Evolutionary conservation across 2,113 vertebrate genomes (phyloP).

Genomic region (Elaphurus davidianus): DNA sequence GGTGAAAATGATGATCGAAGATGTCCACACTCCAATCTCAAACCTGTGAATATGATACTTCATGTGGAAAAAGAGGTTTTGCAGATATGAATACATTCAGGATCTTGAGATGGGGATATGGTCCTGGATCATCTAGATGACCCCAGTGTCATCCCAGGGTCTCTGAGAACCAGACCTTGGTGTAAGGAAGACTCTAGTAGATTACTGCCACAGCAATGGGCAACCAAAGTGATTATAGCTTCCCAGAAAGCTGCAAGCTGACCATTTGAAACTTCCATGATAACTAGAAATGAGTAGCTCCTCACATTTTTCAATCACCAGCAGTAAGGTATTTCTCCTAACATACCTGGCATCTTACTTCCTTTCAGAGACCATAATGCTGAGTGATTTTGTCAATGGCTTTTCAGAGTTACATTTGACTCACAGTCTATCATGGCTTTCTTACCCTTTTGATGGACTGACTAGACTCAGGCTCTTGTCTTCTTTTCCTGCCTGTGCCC

Average conservation of each 20-base stretch:
- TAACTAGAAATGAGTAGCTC: neutral
- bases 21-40: neutral
- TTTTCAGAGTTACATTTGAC: neutral
- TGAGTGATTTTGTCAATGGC: conserved; percentile 59
- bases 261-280: neutral
- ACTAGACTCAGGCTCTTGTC: neutral
- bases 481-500: neutral
- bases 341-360: conserved; percentile 40
- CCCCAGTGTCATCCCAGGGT: neutral
- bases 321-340: conserved; percentile 43
- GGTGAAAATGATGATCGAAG: neutral
- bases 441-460: neutral
- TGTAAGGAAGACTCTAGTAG: neutral
- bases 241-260: neutral
- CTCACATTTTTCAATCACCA: neutral
- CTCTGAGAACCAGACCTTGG: neutral
- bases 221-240: neutral
- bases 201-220: neutral
- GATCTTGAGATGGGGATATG: neutral
- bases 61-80: neutral
- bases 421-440: neutral
- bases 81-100: neutral
- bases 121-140: neutral
- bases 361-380: conserved; percentile 58
- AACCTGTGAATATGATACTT: neutral